These are phyloP conservation scores for Patagioenas fasciata DNA, from an alignment of 2,113 vertebrate species.

Conservation along the genomic window DNA sequence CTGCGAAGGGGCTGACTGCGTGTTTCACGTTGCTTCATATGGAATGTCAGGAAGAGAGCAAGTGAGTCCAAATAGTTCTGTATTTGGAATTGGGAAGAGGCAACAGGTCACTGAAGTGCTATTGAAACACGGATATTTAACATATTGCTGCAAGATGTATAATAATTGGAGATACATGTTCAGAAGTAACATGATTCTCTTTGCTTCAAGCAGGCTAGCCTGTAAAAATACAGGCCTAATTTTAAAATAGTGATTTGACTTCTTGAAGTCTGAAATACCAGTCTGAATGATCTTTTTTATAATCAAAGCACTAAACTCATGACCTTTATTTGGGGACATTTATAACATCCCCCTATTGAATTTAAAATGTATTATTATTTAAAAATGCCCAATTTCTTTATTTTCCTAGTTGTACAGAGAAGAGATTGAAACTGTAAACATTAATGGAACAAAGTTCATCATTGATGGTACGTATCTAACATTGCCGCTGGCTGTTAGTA, in stretches of 20 bases:
- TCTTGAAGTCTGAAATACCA: not conserved
- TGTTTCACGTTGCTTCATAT: slow-evolving; percentile 91
- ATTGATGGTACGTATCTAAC: slow-evolving; percentile 81
- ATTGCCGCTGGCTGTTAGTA: not conserved
- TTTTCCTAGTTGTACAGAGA: slow-evolving; percentile 83
- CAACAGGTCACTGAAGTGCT: not conserved
- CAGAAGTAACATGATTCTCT: not conserved
- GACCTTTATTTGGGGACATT: not conserved
- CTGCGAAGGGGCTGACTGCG: slow-evolving; percentile 86
- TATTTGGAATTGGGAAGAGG: not conserved
- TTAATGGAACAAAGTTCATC: slow-evolving; percentile 87
- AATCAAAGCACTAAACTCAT: not conserved
- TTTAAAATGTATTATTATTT: not conserved
- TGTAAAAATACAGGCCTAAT: not conserved
- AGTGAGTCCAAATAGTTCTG: slow-evolving; percentile 70
- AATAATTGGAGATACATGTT: not conserved
- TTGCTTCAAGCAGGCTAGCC: not conserved
- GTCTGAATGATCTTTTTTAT: not conserved
- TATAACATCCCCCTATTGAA: not conserved
- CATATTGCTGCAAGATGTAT: not conserved
- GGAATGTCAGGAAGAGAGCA: slow-evolving; percentile 94
- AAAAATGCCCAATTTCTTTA: not conserved
- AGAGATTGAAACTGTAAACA: slow-evolving; percentile 87
- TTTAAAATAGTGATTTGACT: not conserved
- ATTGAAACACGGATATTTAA: not conserved